These are phyloP conservation scores for Acronicta alni DNA, from an alignment of 2,888 invertebrate species.

Conservation along the genomic window DNA sequence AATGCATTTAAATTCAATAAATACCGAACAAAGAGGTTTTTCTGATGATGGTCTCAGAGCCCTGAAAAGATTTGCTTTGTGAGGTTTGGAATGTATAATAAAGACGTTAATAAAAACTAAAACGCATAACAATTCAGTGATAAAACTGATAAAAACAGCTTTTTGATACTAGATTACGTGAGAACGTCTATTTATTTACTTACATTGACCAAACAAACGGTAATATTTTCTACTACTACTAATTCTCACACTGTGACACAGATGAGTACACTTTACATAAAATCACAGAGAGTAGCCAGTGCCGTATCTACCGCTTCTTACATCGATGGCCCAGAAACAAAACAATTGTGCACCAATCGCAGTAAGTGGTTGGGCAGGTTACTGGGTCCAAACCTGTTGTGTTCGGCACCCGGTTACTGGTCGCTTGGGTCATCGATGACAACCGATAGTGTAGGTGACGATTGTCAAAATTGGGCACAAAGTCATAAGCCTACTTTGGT, in stretches of 20 bases:
- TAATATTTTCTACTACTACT: background rate
- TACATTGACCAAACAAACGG: background rate
- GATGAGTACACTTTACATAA: background rate
- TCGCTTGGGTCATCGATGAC: slow-evolving; percentile 54
- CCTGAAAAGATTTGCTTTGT: too few species aligned
- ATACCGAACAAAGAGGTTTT: too few species aligned
- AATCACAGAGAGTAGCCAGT: background rate
- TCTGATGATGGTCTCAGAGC: too few species aligned
- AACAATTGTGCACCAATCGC: slow-evolving; percentile 33
- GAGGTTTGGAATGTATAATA: too few species aligned
- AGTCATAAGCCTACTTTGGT: slow-evolving; percentile 41
- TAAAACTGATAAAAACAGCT: too few species aligned
- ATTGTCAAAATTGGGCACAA: slow-evolving; percentile 36
- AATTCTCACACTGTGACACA: background rate
- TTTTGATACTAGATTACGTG: background rate
- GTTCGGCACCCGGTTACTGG: slow-evolving; percentile 73
- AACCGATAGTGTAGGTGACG: slow-evolving; percentile 35
- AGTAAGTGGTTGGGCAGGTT: slow-evolving; percentile 60
- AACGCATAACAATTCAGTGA: background rate
- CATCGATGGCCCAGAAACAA: slow-evolving; percentile 19
- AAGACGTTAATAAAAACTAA: background rate
- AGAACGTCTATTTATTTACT: background rate
- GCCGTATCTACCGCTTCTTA: slow-evolving; percentile 24
- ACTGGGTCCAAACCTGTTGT: slow-evolving; percentile 59
- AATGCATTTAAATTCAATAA: too few species aligned